Percentiles rank a stretch among this genome's conserved stretches.
Conservation (phyloP, 2,888 invertebrate species). For the Psylliodes chrysocephalus region DNA sequence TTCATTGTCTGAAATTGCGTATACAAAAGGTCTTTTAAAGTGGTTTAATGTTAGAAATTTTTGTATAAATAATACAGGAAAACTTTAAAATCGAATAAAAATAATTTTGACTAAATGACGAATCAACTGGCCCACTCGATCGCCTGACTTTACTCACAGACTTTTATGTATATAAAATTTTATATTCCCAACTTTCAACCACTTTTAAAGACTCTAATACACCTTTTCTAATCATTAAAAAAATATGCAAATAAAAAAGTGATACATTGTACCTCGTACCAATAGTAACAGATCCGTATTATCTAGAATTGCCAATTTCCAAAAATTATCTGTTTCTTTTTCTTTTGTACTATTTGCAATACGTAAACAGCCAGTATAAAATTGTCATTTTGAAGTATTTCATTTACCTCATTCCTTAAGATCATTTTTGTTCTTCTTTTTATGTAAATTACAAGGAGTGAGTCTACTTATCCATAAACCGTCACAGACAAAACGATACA, state of each 20-base stretch:
- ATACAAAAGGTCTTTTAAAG: neutral
- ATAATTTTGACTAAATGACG: too few relatives aligned
- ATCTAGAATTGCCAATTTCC: neutral
- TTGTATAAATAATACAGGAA: too few relatives aligned
- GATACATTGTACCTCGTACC: too few relatives aligned
- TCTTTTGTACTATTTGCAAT: neutral
- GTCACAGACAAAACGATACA: slow-evolving; percentile 56
- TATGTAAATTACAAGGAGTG: slow-evolving; percentile 54
- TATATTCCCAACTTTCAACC: neutral
- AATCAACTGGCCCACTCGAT: too few relatives aligned
- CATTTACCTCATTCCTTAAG: neutral
- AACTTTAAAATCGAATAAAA: too few relatives aligned
- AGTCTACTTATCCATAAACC: slow-evolving; percentile 56
- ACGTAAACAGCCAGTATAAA: slow-evolving; percentile 10
- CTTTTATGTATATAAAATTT: too few relatives aligned
- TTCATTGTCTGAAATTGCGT: slow-evolving; percentile 1
- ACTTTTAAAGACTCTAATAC: slow-evolving; percentile 1
- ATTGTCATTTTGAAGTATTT: slow-evolving; percentile 12
- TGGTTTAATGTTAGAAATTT: neutral
- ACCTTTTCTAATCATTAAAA: neutral
- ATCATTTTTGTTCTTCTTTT: slow-evolving; percentile 1
- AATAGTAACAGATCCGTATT: neutral
- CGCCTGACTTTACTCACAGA: too few relatives aligned
- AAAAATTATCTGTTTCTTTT: too few relatives aligned
- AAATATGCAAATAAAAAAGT: too few relatives aligned